Evolutionary conservation across 1,140 invertebrate species (phyloP).

Genomic region (Spodoptera frugiperda): DNA sequence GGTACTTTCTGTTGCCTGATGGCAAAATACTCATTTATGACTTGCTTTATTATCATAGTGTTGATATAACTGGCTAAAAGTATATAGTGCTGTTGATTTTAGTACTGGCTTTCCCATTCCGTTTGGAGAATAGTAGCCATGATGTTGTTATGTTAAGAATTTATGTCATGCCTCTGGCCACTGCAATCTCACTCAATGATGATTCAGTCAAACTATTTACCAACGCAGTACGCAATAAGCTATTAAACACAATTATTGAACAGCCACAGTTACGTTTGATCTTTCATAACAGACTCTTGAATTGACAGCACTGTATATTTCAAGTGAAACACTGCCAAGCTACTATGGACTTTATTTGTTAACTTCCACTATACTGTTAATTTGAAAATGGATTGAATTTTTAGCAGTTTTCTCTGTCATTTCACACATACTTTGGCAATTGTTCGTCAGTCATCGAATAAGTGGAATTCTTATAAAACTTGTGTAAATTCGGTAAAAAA

Average conservation of each 20-base stretch:
- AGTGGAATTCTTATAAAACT: background rate
- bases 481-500: background rate
- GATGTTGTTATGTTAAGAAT: too few species aligned
- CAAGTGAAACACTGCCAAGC: background rate
- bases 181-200: slow-evolving; percentile 8
- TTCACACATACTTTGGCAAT: background rate
- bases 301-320: background rate
- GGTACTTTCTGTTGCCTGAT: too few species aligned
- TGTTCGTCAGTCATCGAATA: background rate
- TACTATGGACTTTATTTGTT: background rate
- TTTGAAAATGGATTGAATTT: background rate
- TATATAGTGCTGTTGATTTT: too few species aligned
- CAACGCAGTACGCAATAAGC: background rate
- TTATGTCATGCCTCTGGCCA: background rate
- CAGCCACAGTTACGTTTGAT: slow-evolving; percentile 7
- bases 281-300: slow-evolving; percentile 32
- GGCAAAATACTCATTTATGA: too few species aligned
- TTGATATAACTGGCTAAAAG: too few species aligned
- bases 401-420: background rate
- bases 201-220: slow-evolving; percentile 20
- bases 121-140: too few species aligned
- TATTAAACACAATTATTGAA: slow-evolving; percentile 27
- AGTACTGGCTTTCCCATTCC: too few species aligned
- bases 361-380: background rate
- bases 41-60: too few species aligned